These are phyloP conservation scores for Brenthis daphne DNA, from an alignment of 2,888 invertebrate species.

Conservation along the genomic window DNA sequence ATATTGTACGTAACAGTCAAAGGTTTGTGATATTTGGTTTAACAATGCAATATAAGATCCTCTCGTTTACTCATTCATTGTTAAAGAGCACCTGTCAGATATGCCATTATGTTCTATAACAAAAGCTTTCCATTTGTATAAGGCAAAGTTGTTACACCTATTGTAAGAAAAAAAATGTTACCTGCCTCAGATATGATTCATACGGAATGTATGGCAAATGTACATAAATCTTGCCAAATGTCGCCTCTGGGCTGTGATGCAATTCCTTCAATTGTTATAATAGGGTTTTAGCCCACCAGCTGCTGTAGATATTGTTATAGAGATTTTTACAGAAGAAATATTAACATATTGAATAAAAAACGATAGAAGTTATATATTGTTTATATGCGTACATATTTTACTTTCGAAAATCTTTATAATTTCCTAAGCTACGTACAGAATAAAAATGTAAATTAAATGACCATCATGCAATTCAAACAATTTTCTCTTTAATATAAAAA, in stretches of 20 bases:
- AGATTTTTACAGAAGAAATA: background rate
- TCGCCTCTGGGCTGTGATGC: slow-evolving; percentile 1
- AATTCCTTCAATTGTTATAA: slow-evolving; percentile 6
- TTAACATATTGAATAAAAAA: background rate
- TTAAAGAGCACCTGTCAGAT: slow-evolving; percentile 29
- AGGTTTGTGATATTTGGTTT: background rate
- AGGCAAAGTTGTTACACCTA: slow-evolving; percentile 29
- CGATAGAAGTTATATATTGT: background rate
- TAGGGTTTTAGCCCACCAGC: background rate
- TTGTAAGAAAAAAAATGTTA: slow-evolving; percentile 35
- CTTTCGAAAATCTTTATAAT: too few species aligned
- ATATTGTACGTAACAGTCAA: too few species aligned
- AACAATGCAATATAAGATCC: slow-evolving; percentile 13
- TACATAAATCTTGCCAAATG: slow-evolving; percentile 22
- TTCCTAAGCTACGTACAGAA: too few species aligned
- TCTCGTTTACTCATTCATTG: slow-evolving; percentile 21
- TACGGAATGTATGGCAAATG: slow-evolving; percentile 25
- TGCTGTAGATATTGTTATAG: background rate
- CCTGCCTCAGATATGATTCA: slow-evolving; percentile 38
- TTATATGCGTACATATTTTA: too few species aligned
- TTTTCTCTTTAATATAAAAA: too few species aligned
- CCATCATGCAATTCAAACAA: too few species aligned
- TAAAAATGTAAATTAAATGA: too few species aligned
- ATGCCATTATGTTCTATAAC: slow-evolving; percentile 27
- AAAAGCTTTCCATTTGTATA: slow-evolving; percentile 29